Evolutionary conservation across 2,888 invertebrate species (phyloP).

Genomic region (Drosophila mercatorum): DNA sequence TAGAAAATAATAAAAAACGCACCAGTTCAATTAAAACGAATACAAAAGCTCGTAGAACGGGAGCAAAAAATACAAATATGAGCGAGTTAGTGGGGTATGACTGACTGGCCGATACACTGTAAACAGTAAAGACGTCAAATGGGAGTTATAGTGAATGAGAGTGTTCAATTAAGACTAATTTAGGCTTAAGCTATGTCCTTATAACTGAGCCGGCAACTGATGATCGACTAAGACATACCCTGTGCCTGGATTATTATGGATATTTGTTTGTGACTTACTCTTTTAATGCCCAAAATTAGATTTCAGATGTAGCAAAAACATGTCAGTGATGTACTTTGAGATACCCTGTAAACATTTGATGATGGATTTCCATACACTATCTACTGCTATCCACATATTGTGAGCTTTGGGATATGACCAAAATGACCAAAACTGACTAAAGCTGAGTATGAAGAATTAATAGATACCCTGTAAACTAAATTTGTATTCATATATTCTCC

Average conservation of each 20-base stretch:
- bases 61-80: neutral
- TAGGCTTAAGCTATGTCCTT: neutral
- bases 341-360: neutral
- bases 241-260: too few species aligned
- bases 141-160: neutral
- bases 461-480: neutral
- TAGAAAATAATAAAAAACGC: constrained; percentile 13
- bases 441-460: too few species aligned
- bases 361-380: neutral
- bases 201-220: neutral
- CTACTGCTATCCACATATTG: neutral
- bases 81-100: neutral
- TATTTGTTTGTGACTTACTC: too few species aligned
- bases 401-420: neutral
- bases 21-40: constrained; percentile 35
- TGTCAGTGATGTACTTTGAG: neutral
- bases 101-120: neutral
- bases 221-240: neutral
- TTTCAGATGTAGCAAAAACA: too few species aligned
- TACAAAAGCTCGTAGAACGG: neutral
- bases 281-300: too few species aligned
- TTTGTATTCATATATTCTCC: too few species aligned
- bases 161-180: neutral
- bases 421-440: neutral
- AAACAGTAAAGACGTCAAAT: neutral